Conservation (phyloP, 1,140 invertebrate genomes). For the Doryteuthis pealeii region DNA sequence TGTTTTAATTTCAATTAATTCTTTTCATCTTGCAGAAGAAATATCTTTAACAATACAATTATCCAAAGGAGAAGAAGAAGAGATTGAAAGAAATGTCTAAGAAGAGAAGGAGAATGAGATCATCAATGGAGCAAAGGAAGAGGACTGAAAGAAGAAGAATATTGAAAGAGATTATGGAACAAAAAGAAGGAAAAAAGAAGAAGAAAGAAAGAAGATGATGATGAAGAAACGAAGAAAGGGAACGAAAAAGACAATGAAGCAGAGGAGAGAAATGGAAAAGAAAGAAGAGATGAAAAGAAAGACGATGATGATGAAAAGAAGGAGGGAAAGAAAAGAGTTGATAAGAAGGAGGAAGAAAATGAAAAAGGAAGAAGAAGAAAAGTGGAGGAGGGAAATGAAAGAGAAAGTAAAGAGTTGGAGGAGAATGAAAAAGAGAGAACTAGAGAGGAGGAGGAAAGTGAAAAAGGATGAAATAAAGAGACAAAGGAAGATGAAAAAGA, state of each 20-base stretch:
- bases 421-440: conserved; percentile 36
- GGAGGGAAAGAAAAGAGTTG: conserved; percentile 33
- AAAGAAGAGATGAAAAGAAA: neutral
- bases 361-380: conserved; percentile 42
- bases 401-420: conserved; percentile 12
- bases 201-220: neutral
- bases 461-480: neutral
- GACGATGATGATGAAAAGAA: conserved; percentile 36
- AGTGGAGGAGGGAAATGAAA: conserved; percentile 19
- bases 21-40: too few relatives aligned
- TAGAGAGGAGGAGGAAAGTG: conserved; percentile 34
- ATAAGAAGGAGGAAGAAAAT: conserved; percentile 37
- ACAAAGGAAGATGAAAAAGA: neutral
- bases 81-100: too few relatives aligned
- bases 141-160: too few relatives aligned
- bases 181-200: neutral
- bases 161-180: too few relatives aligned
- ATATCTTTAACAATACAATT: too few relatives aligned
- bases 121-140: too few relatives aligned
- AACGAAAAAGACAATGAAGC: conserved; percentile 21
- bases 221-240: neutral
- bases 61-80: too few relatives aligned
- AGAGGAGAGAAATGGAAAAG: neutral
- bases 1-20: too few relatives aligned
- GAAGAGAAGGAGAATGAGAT: too few relatives aligned